Evolutionary conservation across 2,113 vertebrate species (phyloP), one percentile per base, ranked within the genome.

Genomic region (Dicerorhinus sumatrensis): DNA sequence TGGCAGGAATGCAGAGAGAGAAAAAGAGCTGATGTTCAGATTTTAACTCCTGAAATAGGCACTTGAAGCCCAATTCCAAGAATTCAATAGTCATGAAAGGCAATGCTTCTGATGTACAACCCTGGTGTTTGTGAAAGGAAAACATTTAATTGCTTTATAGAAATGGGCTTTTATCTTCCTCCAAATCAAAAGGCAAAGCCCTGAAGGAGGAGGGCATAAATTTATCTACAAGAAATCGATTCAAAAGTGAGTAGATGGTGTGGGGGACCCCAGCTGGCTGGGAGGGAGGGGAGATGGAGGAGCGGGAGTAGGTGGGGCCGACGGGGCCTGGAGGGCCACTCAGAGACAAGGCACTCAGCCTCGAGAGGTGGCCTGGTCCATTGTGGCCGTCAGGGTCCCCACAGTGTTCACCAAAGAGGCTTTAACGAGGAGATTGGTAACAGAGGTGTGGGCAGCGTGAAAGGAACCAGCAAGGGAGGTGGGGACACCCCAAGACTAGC

Each of bases 131-230:
- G 58, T 54, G 65, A 92, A 92, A 89, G 79, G 58, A 56, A 91
- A 90, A 83, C 63, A 90, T 67, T 23, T 77, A 69, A 73, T 46
- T 27, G 56, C 84, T 84, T 67, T 58, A 60, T 14, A 79, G 56
- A 95, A 84, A 84, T 8, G 16, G 10, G 2, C 7, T 18, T 65
- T 46, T 54, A 67, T 25, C 17, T 62, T 79, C 70, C 91, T 97
- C 48, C 17, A 46, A 83, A 90, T 86, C 62, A 48, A 94, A 96
- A 91, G 56, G 75, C 33, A 86, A 94, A 51, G 90, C 73, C 48
- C 8, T 63, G 51, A 85, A 72, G 21, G 84, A 67, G 31, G 69
- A 83, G 42, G 63, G 27, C 25, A 33, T 14, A 58, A 23, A 79
- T 84, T 69, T 69, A 46, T 58, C 63, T 79, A 12, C 8, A 29